phyloP scores from a whole-genome alignment of 2,888 invertebrate species.

The Anthophora plumipes region DNA sequence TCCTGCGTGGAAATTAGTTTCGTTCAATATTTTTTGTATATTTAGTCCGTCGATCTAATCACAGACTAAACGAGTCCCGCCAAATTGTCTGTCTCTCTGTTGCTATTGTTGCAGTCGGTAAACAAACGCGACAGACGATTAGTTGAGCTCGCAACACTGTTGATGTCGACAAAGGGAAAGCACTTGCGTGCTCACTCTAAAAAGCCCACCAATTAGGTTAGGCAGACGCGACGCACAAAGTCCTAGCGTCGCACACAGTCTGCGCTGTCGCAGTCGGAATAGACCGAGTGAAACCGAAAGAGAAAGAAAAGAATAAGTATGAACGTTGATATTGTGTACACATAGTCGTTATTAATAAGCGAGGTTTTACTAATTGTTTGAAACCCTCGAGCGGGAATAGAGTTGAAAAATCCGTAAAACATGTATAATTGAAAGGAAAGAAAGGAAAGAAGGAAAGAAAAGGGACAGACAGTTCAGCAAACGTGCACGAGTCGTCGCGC shows the following conservation, averaged over 20 bases:
- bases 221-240: slow-evolving; percentile 56
- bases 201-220: slow-evolving; percentile 26
- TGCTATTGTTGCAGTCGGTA: no score
- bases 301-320: slow-evolving; percentile 67
- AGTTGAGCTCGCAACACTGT: not conserved
- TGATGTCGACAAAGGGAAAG: no score
- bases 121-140: no score
- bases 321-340: slow-evolving; percentile 72
- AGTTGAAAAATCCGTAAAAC: slow-evolving; percentile 25
- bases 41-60: no score
- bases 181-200: not conserved
- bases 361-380: slow-evolving; percentile 49
- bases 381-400: slow-evolving; percentile 25
- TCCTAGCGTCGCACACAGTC: slow-evolving; percentile 59
- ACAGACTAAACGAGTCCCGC: no score
- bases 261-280: slow-evolving; percentile 66
- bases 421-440: slow-evolving; percentile 38
- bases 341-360: slow-evolving; percentile 44
- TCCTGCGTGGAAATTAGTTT: no score
- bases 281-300: slow-evolving; percentile 38
- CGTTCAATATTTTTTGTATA: no score
- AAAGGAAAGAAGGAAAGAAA: not conserved
- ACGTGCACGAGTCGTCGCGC: slow-evolving; percentile 29
- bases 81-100: no score
- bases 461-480: slow-evolving; percentile 15